Percentiles rank a stretch among this genome's conserved stretches.
phyloP scores from a whole-genome alignment of 2,888 invertebrate genomes.

The Mimachlamys varia region DNA sequence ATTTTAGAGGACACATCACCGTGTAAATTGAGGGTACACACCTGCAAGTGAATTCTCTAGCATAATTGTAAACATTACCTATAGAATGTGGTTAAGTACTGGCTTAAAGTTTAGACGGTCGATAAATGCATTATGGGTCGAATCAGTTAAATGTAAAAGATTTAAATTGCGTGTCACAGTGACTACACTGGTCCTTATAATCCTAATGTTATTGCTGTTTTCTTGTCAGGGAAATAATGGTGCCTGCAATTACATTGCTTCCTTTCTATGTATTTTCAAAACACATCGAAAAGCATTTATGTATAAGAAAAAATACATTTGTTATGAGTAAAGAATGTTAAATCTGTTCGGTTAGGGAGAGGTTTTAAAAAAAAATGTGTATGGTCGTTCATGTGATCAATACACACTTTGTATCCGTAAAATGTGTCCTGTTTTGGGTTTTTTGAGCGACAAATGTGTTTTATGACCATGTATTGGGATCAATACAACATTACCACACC shows the following conservation, averaged over 20 bases:
- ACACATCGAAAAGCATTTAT: not conserved
- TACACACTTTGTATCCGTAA: not conserved
- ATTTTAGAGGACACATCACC: not conserved
- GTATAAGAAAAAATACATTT: not conserved
- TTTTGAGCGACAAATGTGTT: not conserved
- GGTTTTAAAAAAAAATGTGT: not conserved
- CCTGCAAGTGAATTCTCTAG: not conserved
- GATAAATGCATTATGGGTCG: not conserved
- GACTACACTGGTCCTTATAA: not conserved
- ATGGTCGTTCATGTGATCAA: not conserved
- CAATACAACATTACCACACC: not conserved
- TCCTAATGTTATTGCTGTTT: constrained; percentile 10
- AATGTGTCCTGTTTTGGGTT: not conserved
- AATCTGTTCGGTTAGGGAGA: not conserved
- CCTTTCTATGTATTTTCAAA: not conserved
- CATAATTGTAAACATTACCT: not conserved
- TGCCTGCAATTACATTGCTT: not conserved
- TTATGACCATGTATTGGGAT: not conserved
- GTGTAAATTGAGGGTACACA: not conserved
- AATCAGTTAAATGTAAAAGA: not conserved
- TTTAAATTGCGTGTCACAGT: not conserved
- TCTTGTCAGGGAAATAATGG: not conserved
- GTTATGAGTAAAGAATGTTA: not conserved
- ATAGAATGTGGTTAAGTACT: not conserved
- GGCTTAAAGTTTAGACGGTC: not conserved